These are phyloP conservation scores for Todiramphus saurophagus DNA, from an alignment of 2,113 vertebrate species.

Conservation along the genomic window DNA sequence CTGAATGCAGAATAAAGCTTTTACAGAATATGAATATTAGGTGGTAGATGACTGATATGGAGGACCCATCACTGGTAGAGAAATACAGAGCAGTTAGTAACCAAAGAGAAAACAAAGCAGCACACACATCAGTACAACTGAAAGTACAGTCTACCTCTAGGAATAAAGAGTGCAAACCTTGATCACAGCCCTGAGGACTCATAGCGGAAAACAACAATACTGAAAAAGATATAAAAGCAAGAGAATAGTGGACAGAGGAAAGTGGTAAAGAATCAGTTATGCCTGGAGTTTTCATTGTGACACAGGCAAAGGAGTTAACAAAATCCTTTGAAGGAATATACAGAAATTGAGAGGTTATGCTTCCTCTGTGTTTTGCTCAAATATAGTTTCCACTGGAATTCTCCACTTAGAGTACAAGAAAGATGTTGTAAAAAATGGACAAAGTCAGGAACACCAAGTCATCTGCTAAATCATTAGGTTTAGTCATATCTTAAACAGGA, in stretches of 20 bases:
- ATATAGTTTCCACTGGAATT: background rate
- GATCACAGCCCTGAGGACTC: background rate
- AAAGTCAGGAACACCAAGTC: background rate
- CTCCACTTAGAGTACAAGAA: background rate
- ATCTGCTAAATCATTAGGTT: background rate
- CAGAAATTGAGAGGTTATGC: background rate
- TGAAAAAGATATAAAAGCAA: background rate
- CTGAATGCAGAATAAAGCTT: background rate
- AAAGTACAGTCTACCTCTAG: background rate
- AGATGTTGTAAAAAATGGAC: background rate
- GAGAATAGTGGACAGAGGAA: background rate
- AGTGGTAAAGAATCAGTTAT: background rate
- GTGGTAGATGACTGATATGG: background rate
- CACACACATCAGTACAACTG: fast-evolving
- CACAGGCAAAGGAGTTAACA: background rate
- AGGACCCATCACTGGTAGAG: background rate
- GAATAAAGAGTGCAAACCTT: background rate
- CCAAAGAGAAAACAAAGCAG: background rate
- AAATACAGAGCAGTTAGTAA: background rate
- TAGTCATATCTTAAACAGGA: background rate
- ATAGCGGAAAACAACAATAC: background rate
- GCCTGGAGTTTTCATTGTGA: background rate
- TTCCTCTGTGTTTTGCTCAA: background rate
- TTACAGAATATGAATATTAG: background rate
- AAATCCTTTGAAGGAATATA: background rate